Percentiles rank a stretch among this genome's conserved stretches.
Conservation (phyloP, 2,888 invertebrate genomes). For the Harmothoe impar region DNA sequence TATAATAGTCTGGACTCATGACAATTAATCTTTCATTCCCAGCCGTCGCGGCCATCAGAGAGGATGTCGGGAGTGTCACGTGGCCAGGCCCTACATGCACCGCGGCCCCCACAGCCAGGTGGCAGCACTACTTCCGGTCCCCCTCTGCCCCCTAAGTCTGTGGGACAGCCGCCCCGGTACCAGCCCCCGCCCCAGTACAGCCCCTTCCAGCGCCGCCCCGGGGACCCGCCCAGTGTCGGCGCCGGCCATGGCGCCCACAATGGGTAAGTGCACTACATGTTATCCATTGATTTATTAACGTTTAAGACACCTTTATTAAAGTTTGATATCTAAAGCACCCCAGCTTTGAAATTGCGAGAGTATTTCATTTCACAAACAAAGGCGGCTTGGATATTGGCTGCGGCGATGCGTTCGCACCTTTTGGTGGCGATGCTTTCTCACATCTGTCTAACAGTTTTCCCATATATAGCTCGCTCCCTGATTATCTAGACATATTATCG, state of each 20-base stretch:
- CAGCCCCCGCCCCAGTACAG: conserved; percentile 67
- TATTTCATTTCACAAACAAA: too few species aligned
- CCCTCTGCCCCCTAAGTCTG: conserved; percentile 61
- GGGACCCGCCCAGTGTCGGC: not conserved
- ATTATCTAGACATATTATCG: too few species aligned
- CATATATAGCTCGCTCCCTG: too few species aligned
- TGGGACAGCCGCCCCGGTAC: conserved; percentile 63
- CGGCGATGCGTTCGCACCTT: too few species aligned
- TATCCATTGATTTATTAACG: not conserved
- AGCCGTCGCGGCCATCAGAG: conserved; percentile 54
- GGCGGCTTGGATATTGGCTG: too few species aligned
- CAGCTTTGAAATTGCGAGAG: too few species aligned
- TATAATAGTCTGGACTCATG: too few species aligned
- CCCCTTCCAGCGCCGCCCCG: conserved; percentile 56
- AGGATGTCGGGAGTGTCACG: conserved; percentile 55
- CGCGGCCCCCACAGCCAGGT: conserved; percentile 30
- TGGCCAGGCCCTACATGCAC: conserved; percentile 39
- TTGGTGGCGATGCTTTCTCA: too few species aligned
- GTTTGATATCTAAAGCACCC: too few species aligned
- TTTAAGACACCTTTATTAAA: too few species aligned
- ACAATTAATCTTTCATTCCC: not conserved
- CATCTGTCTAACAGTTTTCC: too few species aligned
- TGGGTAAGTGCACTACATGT: not conserved
- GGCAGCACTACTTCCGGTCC: conserved; percentile 30
- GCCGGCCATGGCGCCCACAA: not conserved